These are phyloP conservation scores for Harmothoe impar DNA, from an alignment of 2,888 invertebrate species.

Conservation along the genomic window DNA sequence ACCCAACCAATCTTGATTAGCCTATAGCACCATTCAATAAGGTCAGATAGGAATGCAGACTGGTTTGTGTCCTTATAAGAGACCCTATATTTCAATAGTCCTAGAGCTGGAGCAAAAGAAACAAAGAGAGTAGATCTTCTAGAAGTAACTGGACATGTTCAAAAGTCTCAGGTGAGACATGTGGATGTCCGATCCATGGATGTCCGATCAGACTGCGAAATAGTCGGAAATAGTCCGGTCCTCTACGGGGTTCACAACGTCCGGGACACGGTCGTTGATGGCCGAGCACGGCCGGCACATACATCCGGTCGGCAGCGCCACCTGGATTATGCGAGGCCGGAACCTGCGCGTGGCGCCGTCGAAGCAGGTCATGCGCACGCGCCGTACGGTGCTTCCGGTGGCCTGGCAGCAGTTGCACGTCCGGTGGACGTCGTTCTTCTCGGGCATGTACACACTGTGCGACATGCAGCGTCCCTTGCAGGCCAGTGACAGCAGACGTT, in stretches of 20 bases:
- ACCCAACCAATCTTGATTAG: too few species aligned
- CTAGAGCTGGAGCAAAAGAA: too few species aligned
- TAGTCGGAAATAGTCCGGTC: constrained; percentile 54
- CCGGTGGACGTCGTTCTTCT: constrained; percentile 48
- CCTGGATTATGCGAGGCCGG: constrained; percentile 24
- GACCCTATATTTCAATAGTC: too few species aligned
- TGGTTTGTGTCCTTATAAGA: too few species aligned
- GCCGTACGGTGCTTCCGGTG: constrained; percentile 37
- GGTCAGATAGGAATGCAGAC: too few species aligned
- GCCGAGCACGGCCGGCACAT: constrained; percentile 64
- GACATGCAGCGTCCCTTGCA: constrained; percentile 59
- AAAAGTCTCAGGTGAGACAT: too few species aligned
- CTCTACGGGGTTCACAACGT: constrained; percentile 61
- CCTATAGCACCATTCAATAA: too few species aligned
- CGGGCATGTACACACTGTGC: constrained; percentile 54
- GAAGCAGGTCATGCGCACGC: constrained; percentile 51
- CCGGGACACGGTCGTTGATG: constrained; percentile 57
- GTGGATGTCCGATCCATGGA: not conserved
- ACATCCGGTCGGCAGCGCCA: constrained; percentile 60
- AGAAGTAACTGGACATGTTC: too few species aligned
- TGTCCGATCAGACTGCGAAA: constrained; percentile 4
- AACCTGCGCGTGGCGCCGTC: not conserved
- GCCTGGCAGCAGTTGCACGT: constrained; percentile 63
- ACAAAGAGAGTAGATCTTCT: too few species aligned
- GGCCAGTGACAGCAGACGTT: constrained; percentile 62